Conservation (phyloP, 2,888 invertebrate species). For the Ecliptopera silaceata region DNA sequence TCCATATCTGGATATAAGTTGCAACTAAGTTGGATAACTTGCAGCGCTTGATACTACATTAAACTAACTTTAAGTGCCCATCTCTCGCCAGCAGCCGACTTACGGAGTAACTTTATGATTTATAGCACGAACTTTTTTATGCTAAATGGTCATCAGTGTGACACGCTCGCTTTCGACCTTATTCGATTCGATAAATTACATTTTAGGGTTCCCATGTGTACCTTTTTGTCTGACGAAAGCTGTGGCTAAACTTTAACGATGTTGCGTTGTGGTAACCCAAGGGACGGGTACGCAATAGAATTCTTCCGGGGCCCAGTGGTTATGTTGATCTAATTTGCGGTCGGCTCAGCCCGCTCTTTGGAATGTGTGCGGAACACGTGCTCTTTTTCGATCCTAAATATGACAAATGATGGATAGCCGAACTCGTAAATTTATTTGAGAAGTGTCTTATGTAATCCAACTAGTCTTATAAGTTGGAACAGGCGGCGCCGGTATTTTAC, state of each 20-base stretch:
- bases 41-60: conserved; percentile 52
- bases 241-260: background rate
- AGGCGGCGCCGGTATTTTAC: too few species aligned
- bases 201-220: conserved; percentile 4
- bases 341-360: too few species aligned
- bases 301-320: too few species aligned
- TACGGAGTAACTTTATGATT: conserved; percentile 57
- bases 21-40: conserved; percentile 52
- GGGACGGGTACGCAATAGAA: too few species aligned
- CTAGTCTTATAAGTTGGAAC: too few species aligned
- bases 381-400: too few species aligned
- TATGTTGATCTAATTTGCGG: too few species aligned
- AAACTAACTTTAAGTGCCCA: conserved; percentile 57
- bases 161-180: conserved; percentile 35
- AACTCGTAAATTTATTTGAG: too few species aligned
- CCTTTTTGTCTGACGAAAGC: background rate
- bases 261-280: background rate
- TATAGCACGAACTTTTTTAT: conserved; percentile 49
- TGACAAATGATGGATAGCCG: too few species aligned
- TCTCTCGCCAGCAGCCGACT: conserved; percentile 46
- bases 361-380: too few species aligned
- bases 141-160: conserved; percentile 41
- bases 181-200: conserved; percentile 33
- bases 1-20: conserved; percentile 33
- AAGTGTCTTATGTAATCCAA: too few species aligned